Percentiles rank a stretch among this genome's conserved stretches.
Evolutionary conservation across 1,140 invertebrate genomes (phyloP).

Genomic region (Pteromalus puparum): DNA sequence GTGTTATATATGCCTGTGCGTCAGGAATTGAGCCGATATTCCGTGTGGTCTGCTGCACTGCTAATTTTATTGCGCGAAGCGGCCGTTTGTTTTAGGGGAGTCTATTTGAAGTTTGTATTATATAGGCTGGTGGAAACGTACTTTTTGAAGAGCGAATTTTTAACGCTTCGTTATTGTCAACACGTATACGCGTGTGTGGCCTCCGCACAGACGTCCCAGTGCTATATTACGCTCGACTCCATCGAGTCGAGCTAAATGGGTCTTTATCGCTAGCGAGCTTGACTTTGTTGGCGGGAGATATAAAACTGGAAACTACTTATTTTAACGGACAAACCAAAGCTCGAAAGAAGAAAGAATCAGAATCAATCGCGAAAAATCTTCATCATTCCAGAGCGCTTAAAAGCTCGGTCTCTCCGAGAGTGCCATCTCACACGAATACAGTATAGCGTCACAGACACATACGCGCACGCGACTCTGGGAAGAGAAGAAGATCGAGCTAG

Average conservation of each 20-base stretch:
- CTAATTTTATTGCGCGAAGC: constrained; percentile 8
- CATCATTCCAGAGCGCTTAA: too few species aligned
- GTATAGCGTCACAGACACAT: too few species aligned
- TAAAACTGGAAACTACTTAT: neutral
- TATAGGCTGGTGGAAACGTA: neutral
- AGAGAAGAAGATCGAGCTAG: neutral
- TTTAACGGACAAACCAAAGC: too few species aligned
- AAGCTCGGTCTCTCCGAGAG: too few species aligned
- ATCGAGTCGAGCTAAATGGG: neutral
- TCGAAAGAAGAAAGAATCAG: too few species aligned
- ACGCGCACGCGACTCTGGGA: neutral
- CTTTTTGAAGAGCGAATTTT: too few species aligned
- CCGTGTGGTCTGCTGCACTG: neutral
- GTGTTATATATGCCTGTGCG: too few species aligned
- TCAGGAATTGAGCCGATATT: too few species aligned
- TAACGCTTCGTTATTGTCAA: constrained; percentile 1
- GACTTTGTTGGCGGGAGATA: neutral
- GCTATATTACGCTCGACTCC: neutral
- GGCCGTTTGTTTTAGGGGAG: neutral
- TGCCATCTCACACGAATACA: too few species aligned
- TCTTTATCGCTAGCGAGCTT: neutral
- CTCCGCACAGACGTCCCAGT: neutral
- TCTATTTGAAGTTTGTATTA: neutral
- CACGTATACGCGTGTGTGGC: neutral
- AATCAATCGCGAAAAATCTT: too few species aligned